Evolutionary conservation across 2,888 invertebrate species (phyloP), one percentile per base, ranked within the genome.

Genomic region (Tiliacea aurago): DNA sequence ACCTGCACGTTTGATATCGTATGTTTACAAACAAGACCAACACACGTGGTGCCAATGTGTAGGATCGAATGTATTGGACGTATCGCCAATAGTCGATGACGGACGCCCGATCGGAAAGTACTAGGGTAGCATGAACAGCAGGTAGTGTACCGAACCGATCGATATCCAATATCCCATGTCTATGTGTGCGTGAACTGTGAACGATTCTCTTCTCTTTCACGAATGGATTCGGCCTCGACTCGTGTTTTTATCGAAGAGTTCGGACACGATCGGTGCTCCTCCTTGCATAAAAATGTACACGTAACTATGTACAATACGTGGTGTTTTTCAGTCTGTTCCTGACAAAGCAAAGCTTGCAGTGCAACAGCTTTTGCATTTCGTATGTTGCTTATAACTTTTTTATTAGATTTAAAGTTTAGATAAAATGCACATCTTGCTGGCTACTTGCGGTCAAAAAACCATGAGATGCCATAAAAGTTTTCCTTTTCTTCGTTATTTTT

Each of bases 141-240:
- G 83, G 83, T 70, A 64, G 79, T 83, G 83, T 61, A 76, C 83
- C 79, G 71, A 81, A 81, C 76, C 81, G 81, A 81, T 81, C 81
- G 69, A 81, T 81, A 83, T 78, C 73, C 77, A 59, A 83, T 83
- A 81, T 67, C 71, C 83, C 79, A 71, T 76, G 66, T 63, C 76
- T 79, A 71, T 47, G 78, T 81, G 75, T 83, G 82, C 63, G 81
- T 81, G 76, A 41, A 67, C 79, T 64, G 47, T 76, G 62, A 51
- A 69, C 55, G 70, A 75, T 74, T 59, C 65, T 69, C 58, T 41
- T 70, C 81, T 66, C 68, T 70, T 81, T 66, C 66, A 78, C 65
- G 74, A 28, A 58, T 63, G 18, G 55, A 23, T 71, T 75, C 68
- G 75, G 56, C 23, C 41, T 70, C 23, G 28, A n/a, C 28, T 81